Evolutionary conservation across 2,797 vertebrate species (phyloP).

Genomic region (Gallinago nigripennis): DNA sequence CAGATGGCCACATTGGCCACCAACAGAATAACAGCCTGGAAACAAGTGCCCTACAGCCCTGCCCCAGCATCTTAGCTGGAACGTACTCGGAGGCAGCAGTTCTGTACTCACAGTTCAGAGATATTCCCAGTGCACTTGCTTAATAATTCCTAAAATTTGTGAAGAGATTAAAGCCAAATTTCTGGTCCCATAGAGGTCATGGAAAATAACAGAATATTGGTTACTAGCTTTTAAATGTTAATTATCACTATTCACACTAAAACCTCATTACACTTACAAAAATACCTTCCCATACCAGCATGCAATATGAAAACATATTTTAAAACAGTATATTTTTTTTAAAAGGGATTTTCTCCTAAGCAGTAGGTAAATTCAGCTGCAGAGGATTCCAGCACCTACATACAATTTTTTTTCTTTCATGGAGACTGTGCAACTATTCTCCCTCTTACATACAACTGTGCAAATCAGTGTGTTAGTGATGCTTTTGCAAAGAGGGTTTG

Average conservation of each 20-base stretch:
- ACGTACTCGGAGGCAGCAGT: neutral
- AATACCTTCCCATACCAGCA: neutral
- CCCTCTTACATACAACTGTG: slow-evolving; percentile 66
- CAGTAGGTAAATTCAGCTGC: slow-evolving; percentile 2
- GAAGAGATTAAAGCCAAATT: slow-evolving; percentile 20
- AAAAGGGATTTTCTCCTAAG: neutral
- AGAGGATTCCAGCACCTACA: neutral
- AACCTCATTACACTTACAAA: slow-evolving; percentile 9
- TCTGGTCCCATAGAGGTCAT: neutral
- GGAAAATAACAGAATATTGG: slow-evolving; percentile 23
- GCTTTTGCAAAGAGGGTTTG: slow-evolving; percentile 88
- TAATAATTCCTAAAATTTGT: slow-evolving; percentile 36
- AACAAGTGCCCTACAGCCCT: neutral
- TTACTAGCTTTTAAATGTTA: slow-evolving; percentile 5
- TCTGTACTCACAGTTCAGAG: neutral
- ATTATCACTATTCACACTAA: neutral
- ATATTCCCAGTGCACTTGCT: neutral
- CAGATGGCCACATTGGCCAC: slow-evolving; percentile 1
- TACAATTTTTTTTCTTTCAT: slow-evolving; percentile 45
- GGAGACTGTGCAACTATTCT: slow-evolving; percentile 17
- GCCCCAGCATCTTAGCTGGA: slow-evolving; percentile 1
- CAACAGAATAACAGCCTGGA: neutral
- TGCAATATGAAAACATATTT: slow-evolving; percentile 23
- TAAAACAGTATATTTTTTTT: neutral
- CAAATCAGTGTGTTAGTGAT: slow-evolving; percentile 74